Percentiles rank a stretch among this genome's conserved stretches.
phyloP scores from a whole-genome alignment of 2,888 invertebrate species.

The Bellardia pandia region DNA sequence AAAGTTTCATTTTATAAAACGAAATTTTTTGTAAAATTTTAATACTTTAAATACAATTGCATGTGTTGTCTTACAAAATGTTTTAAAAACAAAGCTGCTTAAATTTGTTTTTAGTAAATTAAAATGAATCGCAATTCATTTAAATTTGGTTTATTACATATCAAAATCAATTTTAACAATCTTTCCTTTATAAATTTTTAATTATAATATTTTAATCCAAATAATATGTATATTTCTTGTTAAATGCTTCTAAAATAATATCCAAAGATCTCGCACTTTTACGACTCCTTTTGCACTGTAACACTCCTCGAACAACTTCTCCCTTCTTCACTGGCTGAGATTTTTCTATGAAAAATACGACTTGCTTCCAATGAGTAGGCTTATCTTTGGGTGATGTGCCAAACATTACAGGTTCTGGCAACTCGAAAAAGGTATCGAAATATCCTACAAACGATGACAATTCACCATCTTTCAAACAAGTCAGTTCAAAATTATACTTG shows the following conservation, averaged over 20 bases:
- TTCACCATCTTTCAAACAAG: constrained; percentile 87
- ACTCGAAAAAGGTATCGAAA: constrained; percentile 94
- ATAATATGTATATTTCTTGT: constrained; percentile 87
- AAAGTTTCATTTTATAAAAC: no score
- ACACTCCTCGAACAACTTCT: constrained; percentile 87
- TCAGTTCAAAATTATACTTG: constrained; percentile 88
- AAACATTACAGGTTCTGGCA: constrained; percentile 87
- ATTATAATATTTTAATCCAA: constrained; percentile 85
- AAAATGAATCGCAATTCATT: neutral
- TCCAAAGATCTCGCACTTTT: constrained; percentile 90
- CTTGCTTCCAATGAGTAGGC: constrained; percentile 94
- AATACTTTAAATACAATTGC: no score
- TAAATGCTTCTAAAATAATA: constrained; percentile 88
- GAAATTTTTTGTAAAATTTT: no score
- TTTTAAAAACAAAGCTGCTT: no score
- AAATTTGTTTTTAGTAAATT: no score
- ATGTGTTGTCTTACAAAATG: no score
- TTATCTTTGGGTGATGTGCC: constrained; percentile 88
- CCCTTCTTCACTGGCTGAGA: constrained; percentile 89
- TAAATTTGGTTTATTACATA: neutral
- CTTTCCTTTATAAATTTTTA: neutral
- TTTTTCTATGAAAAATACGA: constrained; percentile 90
- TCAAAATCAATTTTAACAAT: neutral
- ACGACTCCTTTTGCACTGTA: constrained; percentile 90
- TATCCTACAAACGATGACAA: constrained; percentile 94